Conservation (phyloP, 2,113 vertebrate genomes). For the Bungarus multicinctus region DNA sequence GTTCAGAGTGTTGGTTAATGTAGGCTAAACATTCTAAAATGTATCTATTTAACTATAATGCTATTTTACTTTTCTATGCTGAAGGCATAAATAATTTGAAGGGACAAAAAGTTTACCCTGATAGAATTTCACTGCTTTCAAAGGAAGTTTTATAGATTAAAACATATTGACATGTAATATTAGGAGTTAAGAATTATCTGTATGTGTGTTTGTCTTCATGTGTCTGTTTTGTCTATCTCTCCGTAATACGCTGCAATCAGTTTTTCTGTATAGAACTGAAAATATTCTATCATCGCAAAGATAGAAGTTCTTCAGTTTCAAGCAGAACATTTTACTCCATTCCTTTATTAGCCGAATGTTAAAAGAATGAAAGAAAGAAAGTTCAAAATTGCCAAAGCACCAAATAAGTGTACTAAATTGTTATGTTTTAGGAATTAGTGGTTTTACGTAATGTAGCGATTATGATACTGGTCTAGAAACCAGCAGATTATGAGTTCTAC, state of each 20-base stretch:
- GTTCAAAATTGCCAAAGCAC: not conserved
- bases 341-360: not conserved
- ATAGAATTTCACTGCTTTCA: not conserved
- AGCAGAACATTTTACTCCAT: not conserved
- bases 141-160: not conserved
- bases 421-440: not conserved
- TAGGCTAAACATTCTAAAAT: not conserved
- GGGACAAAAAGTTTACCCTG: not conserved
- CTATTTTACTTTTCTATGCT: not conserved
- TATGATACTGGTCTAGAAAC: not conserved
- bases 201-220: not conserved
- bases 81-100: not conserved
- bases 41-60: not conserved
- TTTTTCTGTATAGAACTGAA: not conserved
- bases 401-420: not conserved
- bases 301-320: not conserved
- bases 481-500: not conserved
- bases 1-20: not conserved
- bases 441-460: not conserved
- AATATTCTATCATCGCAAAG: not conserved
- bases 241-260: not conserved
- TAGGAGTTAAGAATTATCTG: not conserved
- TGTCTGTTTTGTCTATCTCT: not conserved
- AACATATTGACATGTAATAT: not conserved
- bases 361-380: not conserved